Percentiles rank a stretch among this genome's conserved stretches.
Evolutionary conservation across 1,140 invertebrate species (phyloP).

Genomic region (Arion vulgaris): DNA sequence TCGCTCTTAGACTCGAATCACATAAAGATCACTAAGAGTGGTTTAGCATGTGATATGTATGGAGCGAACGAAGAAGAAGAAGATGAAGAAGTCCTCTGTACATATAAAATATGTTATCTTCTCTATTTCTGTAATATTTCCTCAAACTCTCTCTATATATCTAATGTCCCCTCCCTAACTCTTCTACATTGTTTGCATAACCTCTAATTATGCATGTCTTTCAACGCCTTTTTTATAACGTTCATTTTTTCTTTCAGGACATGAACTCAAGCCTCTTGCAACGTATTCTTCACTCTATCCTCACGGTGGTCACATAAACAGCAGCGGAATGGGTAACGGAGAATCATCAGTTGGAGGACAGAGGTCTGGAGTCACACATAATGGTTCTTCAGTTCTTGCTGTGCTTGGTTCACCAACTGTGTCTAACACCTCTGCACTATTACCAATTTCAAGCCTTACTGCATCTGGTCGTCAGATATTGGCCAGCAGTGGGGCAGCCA

Average conservation of each 20-base stretch:
- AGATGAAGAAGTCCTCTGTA: too few species aligned
- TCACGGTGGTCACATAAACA: not conserved
- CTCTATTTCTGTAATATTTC: too few species aligned
- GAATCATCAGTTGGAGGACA: not conserved
- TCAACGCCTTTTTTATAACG: too few species aligned
- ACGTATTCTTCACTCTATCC: constrained; percentile 28
- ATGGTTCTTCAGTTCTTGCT: constrained; percentile 44
- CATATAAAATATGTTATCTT: too few species aligned
- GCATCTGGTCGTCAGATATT: constrained; percentile 29
- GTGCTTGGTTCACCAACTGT: constrained; percentile 38
- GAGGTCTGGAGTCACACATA: not conserved
- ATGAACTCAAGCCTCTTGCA: constrained; percentile 5
- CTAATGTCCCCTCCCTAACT: too few species aligned
- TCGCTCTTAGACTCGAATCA: too few species aligned
- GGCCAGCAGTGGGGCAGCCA: constrained; percentile 3
- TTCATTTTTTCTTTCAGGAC: not conserved
- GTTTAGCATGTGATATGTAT: too few species aligned
- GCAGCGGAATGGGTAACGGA: not conserved
- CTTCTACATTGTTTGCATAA: too few species aligned
- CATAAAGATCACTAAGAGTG: too few species aligned
- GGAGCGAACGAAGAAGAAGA: too few species aligned
- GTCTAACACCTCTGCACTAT: constrained; percentile 27
- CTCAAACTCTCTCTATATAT: too few species aligned
- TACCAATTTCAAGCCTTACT: constrained; percentile 46
- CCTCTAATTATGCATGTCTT: too few species aligned